Evolutionary conservation across 2,888 invertebrate genomes (phyloP).

Genomic region (Catocala fraxini): DNA sequence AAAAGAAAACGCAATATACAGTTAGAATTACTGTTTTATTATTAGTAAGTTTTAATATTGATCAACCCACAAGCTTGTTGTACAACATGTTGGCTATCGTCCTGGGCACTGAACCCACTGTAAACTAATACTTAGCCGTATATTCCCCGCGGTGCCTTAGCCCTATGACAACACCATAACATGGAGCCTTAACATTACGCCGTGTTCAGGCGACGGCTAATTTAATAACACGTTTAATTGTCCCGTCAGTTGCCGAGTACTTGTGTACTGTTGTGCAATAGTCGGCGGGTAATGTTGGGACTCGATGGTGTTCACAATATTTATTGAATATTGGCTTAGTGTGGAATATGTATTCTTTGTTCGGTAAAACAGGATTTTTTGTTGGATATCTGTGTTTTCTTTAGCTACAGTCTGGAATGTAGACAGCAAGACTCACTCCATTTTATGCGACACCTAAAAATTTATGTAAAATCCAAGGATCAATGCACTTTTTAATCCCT

Average conservation of each 20-base stretch:
- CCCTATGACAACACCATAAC: slow-evolving; percentile 45
- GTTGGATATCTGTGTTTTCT: background rate
- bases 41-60: no score
- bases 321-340: no score
- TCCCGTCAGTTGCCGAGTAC: slow-evolving; percentile 20
- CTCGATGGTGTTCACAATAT: no score
- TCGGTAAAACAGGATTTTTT: no score
- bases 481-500: no score
- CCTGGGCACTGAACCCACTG: background rate
- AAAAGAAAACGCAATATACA: no score
- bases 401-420: background rate
- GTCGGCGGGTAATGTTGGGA: background rate
- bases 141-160: slow-evolving; percentile 52
- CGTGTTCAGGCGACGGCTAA: slow-evolving; percentile 41
- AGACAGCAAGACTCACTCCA: no score
- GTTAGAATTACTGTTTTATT: no score
- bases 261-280: slow-evolving; percentile 11
- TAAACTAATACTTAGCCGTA: slow-evolving; percentile 36
- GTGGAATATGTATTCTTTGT: no score
- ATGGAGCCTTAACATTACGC: slow-evolving; percentile 52
- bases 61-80: background rate
- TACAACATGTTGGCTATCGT: slow-evolving; percentile 8
- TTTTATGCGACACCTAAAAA: no score
- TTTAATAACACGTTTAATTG: slow-evolving; percentile 54
- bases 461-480: no score